phyloP scores from a whole-genome alignment of 2,797 vertebrate species.

The Anomalospiza imberbis region DNA sequence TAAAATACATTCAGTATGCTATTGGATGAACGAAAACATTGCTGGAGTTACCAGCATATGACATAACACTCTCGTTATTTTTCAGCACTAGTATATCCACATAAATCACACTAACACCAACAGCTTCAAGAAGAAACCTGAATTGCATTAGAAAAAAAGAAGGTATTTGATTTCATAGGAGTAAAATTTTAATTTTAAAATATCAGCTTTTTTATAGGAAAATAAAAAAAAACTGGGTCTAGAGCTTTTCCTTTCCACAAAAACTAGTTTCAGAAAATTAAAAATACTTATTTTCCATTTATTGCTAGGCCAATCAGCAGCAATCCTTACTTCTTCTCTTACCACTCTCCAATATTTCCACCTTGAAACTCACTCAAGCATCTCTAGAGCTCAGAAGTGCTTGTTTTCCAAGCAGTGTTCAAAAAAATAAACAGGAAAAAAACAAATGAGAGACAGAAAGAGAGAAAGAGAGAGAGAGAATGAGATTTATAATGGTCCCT shows the following conservation, averaged over 20 bases:
- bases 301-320: background rate
- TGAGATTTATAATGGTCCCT: background rate
- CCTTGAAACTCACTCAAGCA: background rate
- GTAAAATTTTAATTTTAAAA: background rate
- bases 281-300: background rate
- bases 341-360: background rate
- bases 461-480: background rate
- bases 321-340: background rate
- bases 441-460: background rate
- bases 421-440: background rate
- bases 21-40: background rate
- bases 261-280: background rate
- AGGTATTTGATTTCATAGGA: background rate
- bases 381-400: background rate
- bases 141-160: background rate
- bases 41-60: background rate
- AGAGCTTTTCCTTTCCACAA: background rate
- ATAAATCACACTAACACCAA: background rate
- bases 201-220: background rate
- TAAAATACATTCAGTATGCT: background rate
- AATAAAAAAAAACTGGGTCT: rapidly evolving
- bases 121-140: background rate
- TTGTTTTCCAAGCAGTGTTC: background rate
- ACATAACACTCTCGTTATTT: background rate
- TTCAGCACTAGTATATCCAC: background rate